These are phyloP conservation scores for Heloderma charlesbogerti DNA, from an alignment of 2,113 vertebrate genomes.

Conservation along the genomic window DNA sequence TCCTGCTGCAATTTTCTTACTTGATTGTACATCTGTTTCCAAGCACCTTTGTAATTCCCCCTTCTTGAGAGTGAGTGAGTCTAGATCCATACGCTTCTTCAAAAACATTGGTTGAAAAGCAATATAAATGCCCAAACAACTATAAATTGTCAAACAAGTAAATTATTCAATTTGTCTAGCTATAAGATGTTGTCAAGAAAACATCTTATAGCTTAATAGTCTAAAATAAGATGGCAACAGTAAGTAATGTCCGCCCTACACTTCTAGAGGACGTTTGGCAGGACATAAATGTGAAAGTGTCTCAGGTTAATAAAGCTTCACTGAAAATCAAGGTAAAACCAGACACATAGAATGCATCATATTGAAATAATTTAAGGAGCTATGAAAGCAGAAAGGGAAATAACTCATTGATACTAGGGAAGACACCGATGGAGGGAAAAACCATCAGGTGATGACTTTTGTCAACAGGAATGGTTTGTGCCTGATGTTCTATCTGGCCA, in stretches of 20 bases:
- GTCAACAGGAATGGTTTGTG: not conserved
- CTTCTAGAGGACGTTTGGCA: not conserved
- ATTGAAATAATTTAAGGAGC: not conserved
- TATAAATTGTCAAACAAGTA: not conserved
- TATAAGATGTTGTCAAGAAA: not conserved
- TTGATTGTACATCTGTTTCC: not conserved
- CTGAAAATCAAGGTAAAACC: not conserved
- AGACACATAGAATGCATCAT: not conserved
- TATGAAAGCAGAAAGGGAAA: not conserved
- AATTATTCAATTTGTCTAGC: constrained; percentile 14
- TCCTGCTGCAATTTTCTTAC: not conserved
- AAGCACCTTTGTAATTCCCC: not conserved
- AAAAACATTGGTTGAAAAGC: not conserved
- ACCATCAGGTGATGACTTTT: not conserved
- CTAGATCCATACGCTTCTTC: not conserved
- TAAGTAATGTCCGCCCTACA: not conserved
- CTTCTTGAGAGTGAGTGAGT: constrained; percentile 8
- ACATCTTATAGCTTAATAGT: not conserved
- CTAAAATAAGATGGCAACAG: not conserved
- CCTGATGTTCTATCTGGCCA: not conserved
- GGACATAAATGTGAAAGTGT: not conserved
- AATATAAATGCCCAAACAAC: not conserved
- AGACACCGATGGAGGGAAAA: not conserved
- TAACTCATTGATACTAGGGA: not conserved
- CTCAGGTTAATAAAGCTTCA: not conserved